These are phyloP conservation scores for Nestor notabilis DNA, from an alignment of 2,113 vertebrate species.

Conservation along the genomic window DNA sequence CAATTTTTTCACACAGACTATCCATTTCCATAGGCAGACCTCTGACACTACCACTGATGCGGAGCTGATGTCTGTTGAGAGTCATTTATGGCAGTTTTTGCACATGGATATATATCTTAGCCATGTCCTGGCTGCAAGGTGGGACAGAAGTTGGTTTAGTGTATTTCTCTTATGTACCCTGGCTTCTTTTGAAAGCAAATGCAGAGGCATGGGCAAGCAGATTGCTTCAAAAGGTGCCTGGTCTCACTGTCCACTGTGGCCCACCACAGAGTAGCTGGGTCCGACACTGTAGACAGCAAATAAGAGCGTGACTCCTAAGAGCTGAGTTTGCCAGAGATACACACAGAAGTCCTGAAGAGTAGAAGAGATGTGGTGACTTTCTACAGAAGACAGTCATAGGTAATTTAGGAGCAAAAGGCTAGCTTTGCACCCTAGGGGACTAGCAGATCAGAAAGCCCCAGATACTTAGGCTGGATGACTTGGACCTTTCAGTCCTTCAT, in stretches of 20 bases:
- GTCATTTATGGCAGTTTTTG: not conserved
- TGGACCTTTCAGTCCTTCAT: not conserved
- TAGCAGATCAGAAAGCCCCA: not conserved
- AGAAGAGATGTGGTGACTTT: not conserved
- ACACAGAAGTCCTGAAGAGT: not conserved
- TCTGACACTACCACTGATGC: not conserved
- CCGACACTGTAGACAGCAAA: not conserved
- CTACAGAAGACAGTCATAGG: not conserved
- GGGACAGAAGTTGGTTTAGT: not conserved
- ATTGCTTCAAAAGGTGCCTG: not conserved
- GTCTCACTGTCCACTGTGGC: not conserved
- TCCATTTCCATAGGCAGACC: not conserved
- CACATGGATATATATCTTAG: not conserved
- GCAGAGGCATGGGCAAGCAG: not conserved
- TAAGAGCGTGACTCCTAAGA: not conserved
- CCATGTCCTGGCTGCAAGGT: not conserved
- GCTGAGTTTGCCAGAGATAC: not conserved
- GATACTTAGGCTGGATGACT: not conserved
- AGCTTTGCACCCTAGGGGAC: not conserved
- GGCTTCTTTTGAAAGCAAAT: not conserved
- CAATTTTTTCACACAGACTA: not conserved
- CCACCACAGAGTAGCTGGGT: not conserved
- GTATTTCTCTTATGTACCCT: not conserved
- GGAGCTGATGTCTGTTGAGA: not conserved
- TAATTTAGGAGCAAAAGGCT: not conserved